Conservation (phyloP, 2,113 vertebrate species). For the Lagopus muta region DNA sequence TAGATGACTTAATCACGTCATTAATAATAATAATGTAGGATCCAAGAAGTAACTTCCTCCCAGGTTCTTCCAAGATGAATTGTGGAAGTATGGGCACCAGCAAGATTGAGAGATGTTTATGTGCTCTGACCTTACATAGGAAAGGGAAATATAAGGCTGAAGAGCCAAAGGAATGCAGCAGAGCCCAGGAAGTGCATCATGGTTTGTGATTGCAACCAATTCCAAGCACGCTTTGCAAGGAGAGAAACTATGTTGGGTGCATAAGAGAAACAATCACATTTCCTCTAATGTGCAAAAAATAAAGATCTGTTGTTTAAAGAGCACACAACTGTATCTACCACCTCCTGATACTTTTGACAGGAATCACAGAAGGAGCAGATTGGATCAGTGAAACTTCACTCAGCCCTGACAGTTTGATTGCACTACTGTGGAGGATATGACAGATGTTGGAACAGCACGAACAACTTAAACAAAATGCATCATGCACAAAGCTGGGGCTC, state of each 20-base stretch:
- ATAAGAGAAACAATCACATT: slow-evolving; percentile 5
- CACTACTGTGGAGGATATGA: slow-evolving; percentile 50
- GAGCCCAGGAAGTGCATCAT: neutral
- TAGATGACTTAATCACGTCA: slow-evolving; percentile 27
- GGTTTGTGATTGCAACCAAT: neutral
- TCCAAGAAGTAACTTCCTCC: slow-evolving; percentile 7
- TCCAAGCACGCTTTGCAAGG: neutral
- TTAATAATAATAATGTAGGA: slow-evolving; percentile 1
- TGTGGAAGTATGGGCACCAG: neutral
- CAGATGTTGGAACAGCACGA: slow-evolving; percentile 59
- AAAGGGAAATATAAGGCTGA: neutral
- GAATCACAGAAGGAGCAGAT: slow-evolving; percentile 49
- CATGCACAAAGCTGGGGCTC: neutral
- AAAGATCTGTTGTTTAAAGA: slow-evolving; percentile 57
- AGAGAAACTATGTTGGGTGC: neutral
- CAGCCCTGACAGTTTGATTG: slow-evolving; percentile 63
- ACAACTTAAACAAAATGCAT: slow-evolving; percentile 39
- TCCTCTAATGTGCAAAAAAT: slow-evolving; percentile 24
- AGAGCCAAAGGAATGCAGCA: neutral
- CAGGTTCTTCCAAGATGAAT: neutral
- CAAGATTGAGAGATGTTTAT: neutral
- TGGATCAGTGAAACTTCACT: slow-evolving; percentile 63
- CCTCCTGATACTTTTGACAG: slow-evolving; percentile 56
- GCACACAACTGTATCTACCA: slow-evolving; percentile 51
- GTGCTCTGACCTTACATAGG: neutral